These are phyloP conservation scores for Dryococelus australis DNA, from an alignment of 2,888 invertebrate species.

Conservation along the genomic window DNA sequence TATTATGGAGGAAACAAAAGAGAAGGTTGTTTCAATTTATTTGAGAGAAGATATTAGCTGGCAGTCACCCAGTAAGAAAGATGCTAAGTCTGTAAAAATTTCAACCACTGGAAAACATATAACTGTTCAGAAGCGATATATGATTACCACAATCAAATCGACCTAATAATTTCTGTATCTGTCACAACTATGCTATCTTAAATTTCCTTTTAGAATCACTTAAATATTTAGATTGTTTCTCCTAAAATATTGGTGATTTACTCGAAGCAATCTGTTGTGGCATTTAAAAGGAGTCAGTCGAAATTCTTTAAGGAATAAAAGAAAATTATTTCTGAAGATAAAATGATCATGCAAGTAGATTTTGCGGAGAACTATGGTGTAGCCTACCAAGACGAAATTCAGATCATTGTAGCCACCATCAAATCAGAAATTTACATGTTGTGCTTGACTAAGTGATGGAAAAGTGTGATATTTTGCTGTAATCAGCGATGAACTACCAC, in stretches of 20 bases:
- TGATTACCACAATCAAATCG: not conserved
- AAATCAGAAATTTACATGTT: not conserved
- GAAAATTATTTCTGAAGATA: slow-evolving; percentile 12
- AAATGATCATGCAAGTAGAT: slow-evolving; percentile 21
- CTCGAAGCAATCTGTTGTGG: not conserved
- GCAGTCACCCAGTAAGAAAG: not conserved
- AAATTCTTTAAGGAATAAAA: not conserved
- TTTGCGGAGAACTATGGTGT: not conserved
- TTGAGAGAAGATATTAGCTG: slow-evolving; percentile 12
- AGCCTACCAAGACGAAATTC: not conserved
- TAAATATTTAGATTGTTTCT: not conserved
- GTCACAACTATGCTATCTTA: not conserved
- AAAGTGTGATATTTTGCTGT: not conserved
- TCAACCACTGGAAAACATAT: not conserved
- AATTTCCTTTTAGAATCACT: slow-evolving; percentile 30
- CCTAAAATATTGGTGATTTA: not conserved
- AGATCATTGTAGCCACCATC: not conserved
- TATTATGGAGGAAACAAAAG: not conserved
- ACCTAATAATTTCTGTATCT: not conserved
- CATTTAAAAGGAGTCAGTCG: not conserved
- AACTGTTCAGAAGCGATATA: too few species aligned
- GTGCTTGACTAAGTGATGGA: slow-evolving; percentile 12
- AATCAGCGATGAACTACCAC: slow-evolving; percentile 28
- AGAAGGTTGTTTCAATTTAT: not conserved
- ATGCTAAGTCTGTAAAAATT: not conserved